Base-by-base conservation (phyloP, 2,797 vertebrate species). In the Corythornis leucogaster region DNA sequence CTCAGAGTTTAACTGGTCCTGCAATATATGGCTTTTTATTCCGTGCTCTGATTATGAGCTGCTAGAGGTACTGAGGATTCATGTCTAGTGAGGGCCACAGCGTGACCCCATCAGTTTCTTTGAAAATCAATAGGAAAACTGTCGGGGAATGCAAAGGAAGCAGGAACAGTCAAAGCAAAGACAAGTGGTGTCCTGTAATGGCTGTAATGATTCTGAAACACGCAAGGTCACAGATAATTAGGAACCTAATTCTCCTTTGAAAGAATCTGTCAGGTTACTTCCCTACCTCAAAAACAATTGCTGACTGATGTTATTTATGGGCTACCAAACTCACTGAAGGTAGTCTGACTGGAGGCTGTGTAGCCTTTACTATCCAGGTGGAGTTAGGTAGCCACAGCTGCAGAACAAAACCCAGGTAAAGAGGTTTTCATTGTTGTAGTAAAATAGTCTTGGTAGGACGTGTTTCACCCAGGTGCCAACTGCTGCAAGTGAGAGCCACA, bases 251-350 rank as follows among this genome's bases (percentile, higher is more conserved):
- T 96, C 94, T 92, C 63, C 89, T 93, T 87, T 93, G 96, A 96
- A 96, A 96, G 94, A 93, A 94, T 93, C 92, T 96, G 96, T 96
- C 93, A 94, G 84, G 96, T 89, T 93, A 93, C 94, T 94, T 96
- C 90, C 93, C 88, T 85, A 76, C 80, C 90, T 91, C 91, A 90
- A 94, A 94, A 94, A 55, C 90, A 92, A 69, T 69, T 50, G 89
- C 70, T 92, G 96, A 94, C 92, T 94, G 96, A 96, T 67, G 81
- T 96, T 95, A 96, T 90, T 95, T 95, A 81, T 95, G 89, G 69
- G 79, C 90, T 93, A 94, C 89, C 82, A 93, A 89, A 95, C 48
- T 90, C 81, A 87, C 58, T 89, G 92, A 94, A 83, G 90, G 53
- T 50, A 90, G 35, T 73, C 51, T 87, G 90, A 93, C 87, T 85